These are phyloP conservation scores for Caerostris darwini DNA, from an alignment of 1,140 invertebrate species.

Conservation along the genomic window DNA sequence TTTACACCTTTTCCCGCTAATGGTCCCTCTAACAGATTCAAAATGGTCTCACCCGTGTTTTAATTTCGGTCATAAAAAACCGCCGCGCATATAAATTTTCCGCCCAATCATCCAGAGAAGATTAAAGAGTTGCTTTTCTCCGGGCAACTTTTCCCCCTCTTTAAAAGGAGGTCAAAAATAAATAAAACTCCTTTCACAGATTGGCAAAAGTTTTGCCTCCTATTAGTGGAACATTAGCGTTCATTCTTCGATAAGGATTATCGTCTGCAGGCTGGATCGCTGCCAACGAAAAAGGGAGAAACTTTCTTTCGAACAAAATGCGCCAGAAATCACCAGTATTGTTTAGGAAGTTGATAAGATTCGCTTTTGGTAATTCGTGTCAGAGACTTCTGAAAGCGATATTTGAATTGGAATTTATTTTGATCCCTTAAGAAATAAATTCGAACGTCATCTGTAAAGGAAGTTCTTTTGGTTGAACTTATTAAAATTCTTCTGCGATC, in stretches of 20 bases:
- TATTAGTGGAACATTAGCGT: conserved; percentile 19
- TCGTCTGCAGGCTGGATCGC: conserved; percentile 10
- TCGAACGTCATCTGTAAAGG: background rate
- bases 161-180: background rate
- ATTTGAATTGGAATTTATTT: conserved; percentile 7
- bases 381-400: background rate
- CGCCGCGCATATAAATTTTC: background rate
- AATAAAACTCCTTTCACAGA: background rate
- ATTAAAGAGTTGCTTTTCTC: conserved; percentile 13
- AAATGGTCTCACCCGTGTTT: background rate
- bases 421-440: background rate
- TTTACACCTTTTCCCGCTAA: background rate
- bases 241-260: conserved; percentile 36
- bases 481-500: background rate
- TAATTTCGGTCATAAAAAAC: conserved; percentile 14
- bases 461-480: background rate
- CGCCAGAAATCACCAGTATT: background rate
- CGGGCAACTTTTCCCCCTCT: background rate
- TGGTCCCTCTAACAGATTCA: background rate
- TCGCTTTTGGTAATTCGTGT: background rate
- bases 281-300: background rate
- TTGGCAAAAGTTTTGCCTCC: conserved; percentile 10
- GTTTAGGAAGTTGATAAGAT: conserved; percentile 15
- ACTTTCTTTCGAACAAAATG: conserved; percentile 8
- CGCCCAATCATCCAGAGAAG: background rate